Base-by-base conservation (phyloP, 2,888 invertebrate genomes). In the Elgonia sp. region DNA sequence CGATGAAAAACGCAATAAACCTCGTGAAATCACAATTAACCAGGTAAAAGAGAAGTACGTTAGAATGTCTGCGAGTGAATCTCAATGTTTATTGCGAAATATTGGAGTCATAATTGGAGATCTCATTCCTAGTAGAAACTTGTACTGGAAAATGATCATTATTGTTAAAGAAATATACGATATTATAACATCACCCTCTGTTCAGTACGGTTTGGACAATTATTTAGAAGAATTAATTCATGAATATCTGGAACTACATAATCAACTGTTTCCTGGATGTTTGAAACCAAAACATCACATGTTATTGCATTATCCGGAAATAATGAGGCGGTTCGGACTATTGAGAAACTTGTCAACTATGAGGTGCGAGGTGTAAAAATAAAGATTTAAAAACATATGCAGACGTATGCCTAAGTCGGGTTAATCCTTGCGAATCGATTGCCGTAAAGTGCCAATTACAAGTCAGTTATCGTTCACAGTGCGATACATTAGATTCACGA, bases 221-320 rank as follows among this genome's bases (percentile, higher is more conserved):
- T 80, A 80, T 63, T 69, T 91, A 50, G 57, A 85, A 55, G 46
- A n/a, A 29, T 29, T 89, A 5, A 76, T 91, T 46, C 16, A 63
- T 10, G 83, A 89, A 14, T 90, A 90, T 87, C 87, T 89, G 20
- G 9, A 10, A 37, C 20, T 73, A 42, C 81, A 84, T 8, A 55
- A 55, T 10, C n/a, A 40, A 42, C 29, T 87, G 53, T 89, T 81
- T 85, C 80, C 83, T 42, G 46, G 65, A 37, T 77, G 63, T 46
- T 76, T 91, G n/a, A 90, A 89, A 75, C 87, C 87, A 0, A 90
- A 91, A 72, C 89, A 89, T 72, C 91, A 91, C 77, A 73, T 89
- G 14, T 21, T 89, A 3, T 37, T 90, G 10, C 90, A 90, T 70
- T 90, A 90, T 72, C 69, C 84, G 1, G 60, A 20, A 21, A 57